These are phyloP conservation scores for Seriola aureovittata DNA, from an alignment of 2,113 vertebrate genomes.

Conservation along the genomic window DNA sequence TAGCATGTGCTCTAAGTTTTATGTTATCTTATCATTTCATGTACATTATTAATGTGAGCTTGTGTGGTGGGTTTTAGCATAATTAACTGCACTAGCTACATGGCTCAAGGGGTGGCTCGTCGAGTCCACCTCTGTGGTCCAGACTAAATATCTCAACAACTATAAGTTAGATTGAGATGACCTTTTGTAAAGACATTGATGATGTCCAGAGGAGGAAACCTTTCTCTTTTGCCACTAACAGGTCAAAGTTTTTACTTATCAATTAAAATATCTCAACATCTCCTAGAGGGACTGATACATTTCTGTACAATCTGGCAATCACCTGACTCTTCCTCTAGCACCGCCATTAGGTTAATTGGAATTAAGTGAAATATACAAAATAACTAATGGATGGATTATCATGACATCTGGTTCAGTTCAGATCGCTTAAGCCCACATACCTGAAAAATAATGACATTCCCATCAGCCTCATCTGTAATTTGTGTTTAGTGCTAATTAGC, in stretches of 20 bases:
- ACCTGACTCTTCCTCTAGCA: not conserved
- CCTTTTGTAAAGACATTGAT: too few relatives aligned
- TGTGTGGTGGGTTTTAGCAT: not conserved
- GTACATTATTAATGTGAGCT: not conserved
- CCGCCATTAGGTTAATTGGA: not conserved
- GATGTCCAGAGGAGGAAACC: too few relatives aligned
- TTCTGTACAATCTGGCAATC: not conserved
- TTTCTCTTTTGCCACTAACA: not conserved
- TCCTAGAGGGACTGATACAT: not conserved
- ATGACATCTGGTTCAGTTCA: not conserved
- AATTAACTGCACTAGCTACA: not conserved
- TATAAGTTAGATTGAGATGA: not conserved
- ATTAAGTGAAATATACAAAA: not conserved
- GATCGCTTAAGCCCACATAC: not conserved
- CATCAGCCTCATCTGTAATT: not conserved
- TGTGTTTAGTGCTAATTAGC: not conserved
- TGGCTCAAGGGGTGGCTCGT: too few relatives aligned
- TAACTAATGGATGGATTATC: not conserved
- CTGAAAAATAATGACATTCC: not conserved
- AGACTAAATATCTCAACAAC: too few relatives aligned
- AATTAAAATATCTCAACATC: not conserved
- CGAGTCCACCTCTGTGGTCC: too few relatives aligned
- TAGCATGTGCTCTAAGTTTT: too few relatives aligned
- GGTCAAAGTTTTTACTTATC: not conserved
- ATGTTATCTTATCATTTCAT: not conserved